Conservation (phyloP, 2,888 invertebrate species). For the Limnephilus lunatus region DNA sequence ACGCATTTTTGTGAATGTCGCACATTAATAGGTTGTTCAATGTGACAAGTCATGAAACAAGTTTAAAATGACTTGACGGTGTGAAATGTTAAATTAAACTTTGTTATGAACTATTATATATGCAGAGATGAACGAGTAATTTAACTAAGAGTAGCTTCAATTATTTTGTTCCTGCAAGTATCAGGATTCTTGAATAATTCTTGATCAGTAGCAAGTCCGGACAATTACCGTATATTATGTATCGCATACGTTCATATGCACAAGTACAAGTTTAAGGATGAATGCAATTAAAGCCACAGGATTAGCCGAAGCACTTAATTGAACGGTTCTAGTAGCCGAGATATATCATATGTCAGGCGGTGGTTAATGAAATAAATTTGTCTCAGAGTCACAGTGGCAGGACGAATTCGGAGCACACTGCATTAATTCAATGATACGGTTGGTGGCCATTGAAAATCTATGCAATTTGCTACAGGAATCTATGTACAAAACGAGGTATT, state of each 20-base stretch:
- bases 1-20: no score
- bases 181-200: not conserved
- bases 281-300: not conserved
- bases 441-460: not conserved
- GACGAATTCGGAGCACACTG: conserved; percentile 11
- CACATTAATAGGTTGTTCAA: not conserved
- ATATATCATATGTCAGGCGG: conserved; percentile 18
- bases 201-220: not conserved
- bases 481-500: not conserved
- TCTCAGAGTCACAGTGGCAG: conserved; percentile 10
- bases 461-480: not conserved
- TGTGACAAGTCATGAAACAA: not conserved
- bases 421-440: conserved; percentile 8
- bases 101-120: not conserved
- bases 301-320: not conserved
- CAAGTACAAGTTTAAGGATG: not conserved
- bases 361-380: conserved; percentile 32
- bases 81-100: not conserved
- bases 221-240: not conserved
- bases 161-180: not conserved
- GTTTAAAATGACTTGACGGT: not conserved
- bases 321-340: not conserved
- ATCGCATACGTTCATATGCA: not conserved
- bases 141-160: not conserved
- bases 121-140: no score